Evolutionary conservation across 2,888 invertebrate species (phyloP).

Genomic region (Coelinius sp.): DNA sequence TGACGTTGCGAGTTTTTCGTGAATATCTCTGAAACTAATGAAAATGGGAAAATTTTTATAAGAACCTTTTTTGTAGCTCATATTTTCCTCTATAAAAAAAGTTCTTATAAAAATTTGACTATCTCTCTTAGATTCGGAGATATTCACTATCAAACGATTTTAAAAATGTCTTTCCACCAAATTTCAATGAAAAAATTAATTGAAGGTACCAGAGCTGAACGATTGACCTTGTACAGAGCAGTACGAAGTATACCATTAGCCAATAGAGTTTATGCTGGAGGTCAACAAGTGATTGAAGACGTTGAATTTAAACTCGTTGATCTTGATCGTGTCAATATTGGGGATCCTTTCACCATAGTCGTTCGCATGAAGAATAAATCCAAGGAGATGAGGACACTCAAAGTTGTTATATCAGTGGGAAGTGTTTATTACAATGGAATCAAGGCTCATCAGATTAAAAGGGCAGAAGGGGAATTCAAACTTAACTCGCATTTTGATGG

Average conservation of each 20-base stretch:
- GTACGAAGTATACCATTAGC: conserved; percentile 79
- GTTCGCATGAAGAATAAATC: conserved; percentile 79
- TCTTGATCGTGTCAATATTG: conserved; percentile 80
- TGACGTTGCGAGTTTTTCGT: too few relatives aligned
- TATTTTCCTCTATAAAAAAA: too few relatives aligned
- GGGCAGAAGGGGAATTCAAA: conserved; percentile 77
- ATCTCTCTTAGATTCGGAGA: too few relatives aligned
- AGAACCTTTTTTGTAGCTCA: too few relatives aligned
- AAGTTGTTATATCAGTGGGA: conserved; percentile 78
- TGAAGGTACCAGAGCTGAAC: conserved; percentile 78
- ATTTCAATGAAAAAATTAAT: neutral
- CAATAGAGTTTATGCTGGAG: conserved; percentile 78
- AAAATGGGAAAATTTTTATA: too few relatives aligned
- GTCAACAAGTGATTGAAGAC: conserved; percentile 74
- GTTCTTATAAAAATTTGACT: too few relatives aligned
- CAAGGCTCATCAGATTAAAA: conserved; percentile 79
- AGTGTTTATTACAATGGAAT: conserved; percentile 86
- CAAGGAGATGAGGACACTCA: conserved; percentile 75
- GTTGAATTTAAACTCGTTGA: conserved; percentile 78
- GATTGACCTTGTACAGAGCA: conserved; percentile 82
- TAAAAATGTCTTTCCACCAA: too few relatives aligned
- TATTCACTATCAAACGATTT: too few relatives aligned
- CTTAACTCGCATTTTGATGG: conserved; percentile 73
- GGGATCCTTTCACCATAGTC: conserved; percentile 78
- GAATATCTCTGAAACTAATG: too few relatives aligned